Conservation (phyloP, 2,888 invertebrate species). For the Panopea generosa region DNA sequence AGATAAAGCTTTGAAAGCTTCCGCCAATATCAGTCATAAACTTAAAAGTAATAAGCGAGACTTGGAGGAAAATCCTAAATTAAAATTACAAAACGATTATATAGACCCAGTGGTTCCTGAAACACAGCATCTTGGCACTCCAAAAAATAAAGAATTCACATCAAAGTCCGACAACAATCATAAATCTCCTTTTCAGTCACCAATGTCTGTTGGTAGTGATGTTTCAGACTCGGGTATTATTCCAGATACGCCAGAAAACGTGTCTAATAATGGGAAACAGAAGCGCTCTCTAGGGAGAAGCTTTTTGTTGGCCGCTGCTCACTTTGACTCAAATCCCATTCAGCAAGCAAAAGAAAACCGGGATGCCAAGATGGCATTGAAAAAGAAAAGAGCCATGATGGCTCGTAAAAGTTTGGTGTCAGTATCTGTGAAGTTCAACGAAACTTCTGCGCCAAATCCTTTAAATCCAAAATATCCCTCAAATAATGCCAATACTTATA, state of each 20-base stretch:
- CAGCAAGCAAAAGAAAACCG: constrained; percentile 62
- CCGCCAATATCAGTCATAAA: neutral
- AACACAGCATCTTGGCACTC: constrained; percentile 65
- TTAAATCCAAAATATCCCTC: no score
- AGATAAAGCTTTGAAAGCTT: neutral
- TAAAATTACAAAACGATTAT: neutral
- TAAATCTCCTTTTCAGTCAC: constrained; percentile 17
- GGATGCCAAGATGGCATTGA: constrained; percentile 48
- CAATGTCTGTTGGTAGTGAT: constrained; percentile 9
- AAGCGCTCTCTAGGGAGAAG: constrained; percentile 67
- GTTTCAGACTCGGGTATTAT: constrained; percentile 66
- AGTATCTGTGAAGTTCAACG: constrained; percentile 60
- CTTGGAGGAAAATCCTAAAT: no score
- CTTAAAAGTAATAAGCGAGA: no score
- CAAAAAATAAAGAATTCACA: constrained; percentile 16
- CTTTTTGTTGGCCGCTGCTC: constrained; percentile 63
- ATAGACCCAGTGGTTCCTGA: constrained; percentile 58
- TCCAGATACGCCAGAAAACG: constrained; percentile 73
- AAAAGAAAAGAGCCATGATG: constrained; percentile 42
- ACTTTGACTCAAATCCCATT: constrained; percentile 65
- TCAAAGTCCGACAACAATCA: no score
- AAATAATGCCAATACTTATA: neutral
- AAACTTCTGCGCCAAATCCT: constrained; percentile 10
- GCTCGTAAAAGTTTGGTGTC: constrained; percentile 58
- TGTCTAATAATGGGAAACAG: constrained; percentile 34